Percentiles rank a stretch among this genome's conserved stretches.
Evolutionary conservation across 2,797 vertebrate genomes (phyloP).

Genomic region (Sebastes alutus): DNA sequence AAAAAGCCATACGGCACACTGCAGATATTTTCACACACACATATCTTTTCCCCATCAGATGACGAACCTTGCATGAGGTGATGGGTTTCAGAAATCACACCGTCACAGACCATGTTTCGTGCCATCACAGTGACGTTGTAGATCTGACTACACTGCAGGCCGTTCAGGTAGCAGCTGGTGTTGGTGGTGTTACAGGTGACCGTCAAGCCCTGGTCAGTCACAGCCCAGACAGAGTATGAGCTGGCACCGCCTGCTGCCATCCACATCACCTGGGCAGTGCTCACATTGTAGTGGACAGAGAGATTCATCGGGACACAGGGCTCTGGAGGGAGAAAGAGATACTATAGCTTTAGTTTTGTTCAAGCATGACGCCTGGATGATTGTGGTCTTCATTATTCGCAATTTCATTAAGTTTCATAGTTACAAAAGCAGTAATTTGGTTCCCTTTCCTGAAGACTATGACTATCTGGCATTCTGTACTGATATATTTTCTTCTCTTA

Average conservation of each 20-base stretch:
- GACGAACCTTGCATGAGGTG: constrained; percentile 70
- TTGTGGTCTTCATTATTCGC: not conserved
- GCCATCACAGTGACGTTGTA: constrained; percentile 76
- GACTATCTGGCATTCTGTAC: not conserved
- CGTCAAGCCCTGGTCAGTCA: constrained; percentile 17
- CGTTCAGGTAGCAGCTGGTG: constrained; percentile 60
- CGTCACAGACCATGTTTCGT: constrained; percentile 50
- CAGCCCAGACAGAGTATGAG: constrained; percentile 61
- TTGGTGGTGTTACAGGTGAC: constrained; percentile 51
- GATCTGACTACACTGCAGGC: constrained; percentile 70
- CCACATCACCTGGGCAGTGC: constrained; percentile 54
- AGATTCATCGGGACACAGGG: constrained; percentile 66
- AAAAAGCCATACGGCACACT: not conserved
- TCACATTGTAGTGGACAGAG: constrained; percentile 57
- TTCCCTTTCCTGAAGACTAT: not conserved
- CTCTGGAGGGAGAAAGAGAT: constrained; percentile 40
- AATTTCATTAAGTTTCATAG: not conserved
- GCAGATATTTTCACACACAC: not conserved
- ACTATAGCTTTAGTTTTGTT: not conserved
- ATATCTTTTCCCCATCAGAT: not conserved
- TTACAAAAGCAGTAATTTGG: not conserved
- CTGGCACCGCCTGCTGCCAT: constrained; percentile 23
- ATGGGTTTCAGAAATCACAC: constrained; percentile 36
- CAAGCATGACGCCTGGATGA: not conserved
- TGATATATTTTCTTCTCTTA: not conserved